phyloP scores from a whole-genome alignment of 1,140 invertebrate genomes.

The Drosophila nannoptera region DNA sequence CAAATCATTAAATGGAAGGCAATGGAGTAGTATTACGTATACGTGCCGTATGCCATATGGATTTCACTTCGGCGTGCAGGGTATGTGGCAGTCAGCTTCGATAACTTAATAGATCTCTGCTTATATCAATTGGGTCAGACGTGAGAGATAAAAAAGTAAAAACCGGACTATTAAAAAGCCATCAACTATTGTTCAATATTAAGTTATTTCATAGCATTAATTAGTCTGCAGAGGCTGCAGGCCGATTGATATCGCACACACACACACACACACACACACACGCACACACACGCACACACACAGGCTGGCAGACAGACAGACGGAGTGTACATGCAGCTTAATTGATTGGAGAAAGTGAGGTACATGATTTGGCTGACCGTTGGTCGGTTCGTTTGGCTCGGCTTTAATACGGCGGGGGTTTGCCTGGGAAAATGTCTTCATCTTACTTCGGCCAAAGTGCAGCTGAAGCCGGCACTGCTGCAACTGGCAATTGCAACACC shows the following conservation, averaged over 20 bases:
- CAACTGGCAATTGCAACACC: constrained; percentile 35
- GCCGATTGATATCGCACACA: constrained; percentile 59
- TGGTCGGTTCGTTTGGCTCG: background rate
- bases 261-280: constrained; percentile 22
- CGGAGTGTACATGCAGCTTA: constrained; percentile 52
- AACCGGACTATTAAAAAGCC: constrained; percentile 62
- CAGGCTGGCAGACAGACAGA: constrained; percentile 26
- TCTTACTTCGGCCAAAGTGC: constrained; percentile 42
- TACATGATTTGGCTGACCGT: constrained; percentile 46
- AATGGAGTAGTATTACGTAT: background rate
- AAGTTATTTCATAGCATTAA: constrained; percentile 73
- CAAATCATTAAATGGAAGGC: background rate
- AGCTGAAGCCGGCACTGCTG: constrained; percentile 23
- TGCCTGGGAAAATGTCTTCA: constrained; percentile 69
- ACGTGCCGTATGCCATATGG: too few relatives aligned
- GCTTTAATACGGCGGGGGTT: constrained; percentile 1
- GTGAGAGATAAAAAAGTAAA: constrained; percentile 48
- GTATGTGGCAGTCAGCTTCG: background rate
- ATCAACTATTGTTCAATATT: constrained; percentile 75
- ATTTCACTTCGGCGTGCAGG: background rate
- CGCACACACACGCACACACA: constrained; percentile 18
- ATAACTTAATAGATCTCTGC: constrained; percentile 13
- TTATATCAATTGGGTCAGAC: constrained; percentile 58
- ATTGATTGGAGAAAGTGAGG: constrained; percentile 74
- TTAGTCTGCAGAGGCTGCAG: constrained; percentile 48